Base-by-base conservation (phyloP, 2,888 invertebrate species). In the Tipula helvola region DNA sequence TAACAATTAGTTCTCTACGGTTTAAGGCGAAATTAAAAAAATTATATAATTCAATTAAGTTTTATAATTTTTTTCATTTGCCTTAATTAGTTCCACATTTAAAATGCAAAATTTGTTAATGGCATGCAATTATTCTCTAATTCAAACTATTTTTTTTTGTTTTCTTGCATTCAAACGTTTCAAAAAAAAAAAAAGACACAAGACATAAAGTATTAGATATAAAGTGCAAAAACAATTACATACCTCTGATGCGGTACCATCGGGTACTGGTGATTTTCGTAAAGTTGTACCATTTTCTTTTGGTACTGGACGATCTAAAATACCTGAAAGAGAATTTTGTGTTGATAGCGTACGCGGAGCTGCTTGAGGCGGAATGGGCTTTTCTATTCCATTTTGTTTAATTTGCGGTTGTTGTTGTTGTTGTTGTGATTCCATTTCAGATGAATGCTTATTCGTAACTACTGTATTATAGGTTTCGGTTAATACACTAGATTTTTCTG, bases 291-390 rank as follows among this genome's bases (percentile, higher is more conserved):
- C 85, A 18, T 85, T 85, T 85, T 44, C 84, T 84, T 84, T 84
- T n/a, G 84, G 85, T 39, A 41, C 71, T 57, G 86, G 36, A 36
- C 71, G 71, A 57, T 86, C 71, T 83, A 36, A 36, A 86, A 42
- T 5, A 83, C 41, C 87, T 36, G 94, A 92, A 89, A 94, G 93
- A 88, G 92, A 91, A 87, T 91, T 90, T 87, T 93, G 92, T 89
- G 92, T 92, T 87, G 91, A 90, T 87, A 89, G 87, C 87, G 91
- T 92, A 89, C 92, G 90, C 83, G 92, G 90, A 88, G 92, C 91
- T 83, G 92, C 90, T 71, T 87, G 86, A 47, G 88, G 87, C 18
- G 88, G 84, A 87, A 88, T 86, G 86, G 85, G 85, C 83, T 87
- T 86, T 86, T 83, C 83, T 86, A 16, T 86, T n/a, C 86, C 87